A percentile compares a stretch with the other conserved stretches of the same genome.
These are phyloP conservation scores for Synergus japonicus DNA, from an alignment of 2,888 invertebrate species.

Conservation along the genomic window DNA sequence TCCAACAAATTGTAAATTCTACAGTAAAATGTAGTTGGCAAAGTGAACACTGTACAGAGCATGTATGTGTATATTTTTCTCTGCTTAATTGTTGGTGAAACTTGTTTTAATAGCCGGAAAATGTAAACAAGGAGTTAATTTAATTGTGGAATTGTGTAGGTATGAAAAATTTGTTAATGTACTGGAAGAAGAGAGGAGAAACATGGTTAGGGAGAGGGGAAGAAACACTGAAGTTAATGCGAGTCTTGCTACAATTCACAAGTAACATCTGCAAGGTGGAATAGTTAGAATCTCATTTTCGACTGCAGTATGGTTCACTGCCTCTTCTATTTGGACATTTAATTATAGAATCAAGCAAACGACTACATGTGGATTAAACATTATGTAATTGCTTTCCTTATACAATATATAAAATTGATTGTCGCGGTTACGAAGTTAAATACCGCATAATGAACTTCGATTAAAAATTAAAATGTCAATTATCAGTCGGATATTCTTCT, in stretches of 20 bases:
- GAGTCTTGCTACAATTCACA: constrained; percentile 53
- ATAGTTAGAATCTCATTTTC: constrained; percentile 53
- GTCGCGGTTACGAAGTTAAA: background rate
- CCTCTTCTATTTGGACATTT: constrained; percentile 23
- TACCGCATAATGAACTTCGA: background rate
- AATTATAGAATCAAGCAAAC: constrained; percentile 19
- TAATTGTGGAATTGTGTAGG: background rate
- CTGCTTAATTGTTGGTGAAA: background rate
- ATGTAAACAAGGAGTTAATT: background rate
- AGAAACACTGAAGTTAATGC: constrained; percentile 42
- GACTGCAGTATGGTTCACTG: constrained; percentile 45
- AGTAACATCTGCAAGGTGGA: constrained; percentile 46
- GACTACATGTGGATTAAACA: constrained; percentile 15
- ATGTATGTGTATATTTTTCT: background rate
- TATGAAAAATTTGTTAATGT: constrained; percentile 50
- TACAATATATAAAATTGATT: background rate
- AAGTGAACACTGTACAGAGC: background rate
- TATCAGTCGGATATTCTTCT: background rate
- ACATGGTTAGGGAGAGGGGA: constrained; percentile 4
- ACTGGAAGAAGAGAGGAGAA: constrained; percentile 21
- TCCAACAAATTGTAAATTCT: background rate
- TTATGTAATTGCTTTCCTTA: background rate
- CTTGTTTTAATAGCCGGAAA: background rate
- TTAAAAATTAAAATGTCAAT: background rate
- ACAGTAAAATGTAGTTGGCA: background rate